phyloP scores from a whole-genome alignment of 2,113 vertebrate species.

The Dipodomys merriami region DNA sequence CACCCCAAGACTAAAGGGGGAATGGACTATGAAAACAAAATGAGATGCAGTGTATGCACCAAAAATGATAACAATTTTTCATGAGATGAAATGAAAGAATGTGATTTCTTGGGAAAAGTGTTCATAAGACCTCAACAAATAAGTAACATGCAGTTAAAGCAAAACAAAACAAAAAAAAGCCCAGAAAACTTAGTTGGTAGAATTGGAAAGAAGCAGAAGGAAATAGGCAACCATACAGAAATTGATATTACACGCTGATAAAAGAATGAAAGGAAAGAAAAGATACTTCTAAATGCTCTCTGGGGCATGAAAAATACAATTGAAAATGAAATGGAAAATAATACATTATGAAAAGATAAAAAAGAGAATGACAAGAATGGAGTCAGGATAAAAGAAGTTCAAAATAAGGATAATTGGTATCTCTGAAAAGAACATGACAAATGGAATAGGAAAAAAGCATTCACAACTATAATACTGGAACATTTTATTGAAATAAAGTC shows the following conservation, averaged over 20 bases:
- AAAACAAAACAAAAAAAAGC: neutral
- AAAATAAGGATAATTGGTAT: slow-evolving; percentile 15
- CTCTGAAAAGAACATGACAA: slow-evolving; percentile 22
- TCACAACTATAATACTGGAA: neutral
- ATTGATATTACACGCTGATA: slow-evolving; percentile 19
- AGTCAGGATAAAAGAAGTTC: slow-evolving; percentile 41
- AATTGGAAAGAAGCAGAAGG: slow-evolving; percentile 31
- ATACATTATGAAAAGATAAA: neutral
- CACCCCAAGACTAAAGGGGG: neutral
- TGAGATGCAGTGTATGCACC: neutral
- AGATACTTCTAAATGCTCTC: slow-evolving; percentile 25
- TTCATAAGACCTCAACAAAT: neutral
- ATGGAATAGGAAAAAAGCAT: neutral
- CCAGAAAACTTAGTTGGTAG: neutral
- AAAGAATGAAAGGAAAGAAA: slow-evolving; percentile 44
- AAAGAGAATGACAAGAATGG: slow-evolving; percentile 14
- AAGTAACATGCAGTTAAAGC: neutral
- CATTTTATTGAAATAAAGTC: slow-evolving; percentile 58
- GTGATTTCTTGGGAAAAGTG: neutral
- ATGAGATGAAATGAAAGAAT: slow-evolving; percentile 13
- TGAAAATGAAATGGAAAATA: slow-evolving; percentile 51
- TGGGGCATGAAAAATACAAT: slow-evolving; percentile 18
- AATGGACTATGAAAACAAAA: neutral
- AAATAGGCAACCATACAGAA: neutral
- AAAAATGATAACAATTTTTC: neutral